phyloP scores from a whole-genome alignment of 1,140 invertebrate genomes.

The Scaptomyza hsui region DNA sequence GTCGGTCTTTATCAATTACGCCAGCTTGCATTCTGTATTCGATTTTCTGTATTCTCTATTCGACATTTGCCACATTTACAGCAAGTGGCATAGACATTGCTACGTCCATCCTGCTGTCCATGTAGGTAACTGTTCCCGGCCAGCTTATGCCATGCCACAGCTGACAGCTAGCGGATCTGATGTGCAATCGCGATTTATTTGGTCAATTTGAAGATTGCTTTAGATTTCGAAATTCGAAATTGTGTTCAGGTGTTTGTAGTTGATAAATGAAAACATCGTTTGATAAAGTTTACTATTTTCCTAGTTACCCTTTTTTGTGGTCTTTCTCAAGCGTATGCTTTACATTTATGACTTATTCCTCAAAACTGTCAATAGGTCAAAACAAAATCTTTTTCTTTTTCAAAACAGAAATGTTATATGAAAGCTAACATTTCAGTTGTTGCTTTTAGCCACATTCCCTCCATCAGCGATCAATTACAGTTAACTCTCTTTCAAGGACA shows the following conservation, averaged over 20 bases:
- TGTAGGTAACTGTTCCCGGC: constrained; percentile 59
- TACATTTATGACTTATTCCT: too few relatives aligned
- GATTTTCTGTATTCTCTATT: constrained; percentile 27
- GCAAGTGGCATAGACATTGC: constrained; percentile 63
- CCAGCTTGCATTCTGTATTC: constrained; percentile 42
- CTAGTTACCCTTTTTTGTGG: too few relatives aligned
- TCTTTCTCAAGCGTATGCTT: too few relatives aligned
- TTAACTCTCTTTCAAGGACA: constrained; percentile 78
- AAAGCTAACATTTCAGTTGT: constrained; percentile 3
- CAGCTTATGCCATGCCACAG: constrained; percentile 48
- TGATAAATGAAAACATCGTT: too few relatives aligned
- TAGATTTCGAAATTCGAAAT: constrained; percentile 10
- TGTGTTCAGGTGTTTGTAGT: not conserved
- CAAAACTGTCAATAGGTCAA: too few relatives aligned
- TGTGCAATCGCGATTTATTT: constrained; percentile 69
- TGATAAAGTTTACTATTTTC: too few relatives aligned
- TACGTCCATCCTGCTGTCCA: constrained; percentile 4
- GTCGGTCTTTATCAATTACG: constrained; percentile 81
- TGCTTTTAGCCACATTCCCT: constrained; percentile 5
- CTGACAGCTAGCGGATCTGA: constrained; percentile 54
- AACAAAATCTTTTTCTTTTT: too few relatives aligned
- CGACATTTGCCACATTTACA: constrained; percentile 61
- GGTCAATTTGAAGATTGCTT: constrained; percentile 52
- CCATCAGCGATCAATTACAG: constrained; percentile 52
- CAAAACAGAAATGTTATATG: too few relatives aligned